phyloP scores from a whole-genome alignment of 1,140 invertebrate genomes.

The Panagrolaimus sp. region DNA sequence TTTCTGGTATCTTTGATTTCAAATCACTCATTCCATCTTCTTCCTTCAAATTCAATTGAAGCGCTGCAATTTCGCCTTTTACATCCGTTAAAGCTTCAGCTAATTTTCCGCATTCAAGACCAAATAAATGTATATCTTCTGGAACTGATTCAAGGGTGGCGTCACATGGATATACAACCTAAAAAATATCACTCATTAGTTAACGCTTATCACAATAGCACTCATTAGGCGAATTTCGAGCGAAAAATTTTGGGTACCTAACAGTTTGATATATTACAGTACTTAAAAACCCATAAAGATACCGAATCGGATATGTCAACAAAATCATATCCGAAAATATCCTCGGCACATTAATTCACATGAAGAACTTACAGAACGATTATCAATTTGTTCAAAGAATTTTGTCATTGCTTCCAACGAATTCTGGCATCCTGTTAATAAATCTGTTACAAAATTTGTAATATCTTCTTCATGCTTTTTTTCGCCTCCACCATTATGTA shows the following conservation, averaged over 20 bases:
- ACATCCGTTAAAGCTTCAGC: background rate
- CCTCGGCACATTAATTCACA: background rate
- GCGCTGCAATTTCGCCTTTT: background rate
- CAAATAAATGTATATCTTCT: constrained; percentile 8
- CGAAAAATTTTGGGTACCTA: constrained; percentile 12
- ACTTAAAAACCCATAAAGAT: background rate
- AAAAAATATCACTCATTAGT: no score
- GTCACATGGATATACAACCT: constrained; percentile 21
- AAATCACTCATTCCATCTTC: background rate
- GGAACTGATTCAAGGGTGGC: constrained; percentile 15
- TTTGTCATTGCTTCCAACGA: background rate
- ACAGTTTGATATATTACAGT: background rate
- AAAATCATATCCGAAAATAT: background rate
- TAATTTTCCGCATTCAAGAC: constrained; percentile 6
- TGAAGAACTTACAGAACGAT: no score
- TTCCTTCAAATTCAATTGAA: background rate
- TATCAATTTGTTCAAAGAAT: constrained; percentile 4
- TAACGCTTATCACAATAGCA: background rate
- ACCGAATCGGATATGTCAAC: background rate
- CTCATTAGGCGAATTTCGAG: background rate
- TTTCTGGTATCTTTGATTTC: background rate
- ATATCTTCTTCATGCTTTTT: background rate
- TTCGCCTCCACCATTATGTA: background rate
- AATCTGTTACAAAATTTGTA: background rate
- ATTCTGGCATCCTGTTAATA: background rate